Evolutionary conservation across 1,140 invertebrate species (phyloP).

Genomic region (Brachionus sp.): DNA sequence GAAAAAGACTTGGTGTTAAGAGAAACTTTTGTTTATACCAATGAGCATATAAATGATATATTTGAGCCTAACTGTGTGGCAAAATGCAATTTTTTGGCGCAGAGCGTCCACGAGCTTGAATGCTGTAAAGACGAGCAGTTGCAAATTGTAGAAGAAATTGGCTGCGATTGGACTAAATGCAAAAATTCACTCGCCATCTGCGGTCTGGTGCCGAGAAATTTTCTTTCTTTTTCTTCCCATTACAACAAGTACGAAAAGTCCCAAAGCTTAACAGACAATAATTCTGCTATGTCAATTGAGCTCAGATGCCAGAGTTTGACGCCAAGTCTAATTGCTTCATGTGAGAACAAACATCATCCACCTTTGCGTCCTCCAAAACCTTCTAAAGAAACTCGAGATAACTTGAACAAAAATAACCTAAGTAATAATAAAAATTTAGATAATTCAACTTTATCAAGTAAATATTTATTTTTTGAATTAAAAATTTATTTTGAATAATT

Average conservation of each 20-base stretch:
- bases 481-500: not conserved
- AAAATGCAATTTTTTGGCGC: not conserved
- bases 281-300: not conserved
- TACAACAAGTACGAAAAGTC: not conserved
- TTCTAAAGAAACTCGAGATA: not conserved
- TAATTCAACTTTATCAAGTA: not conserved
- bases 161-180: not conserved
- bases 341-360: not conserved
- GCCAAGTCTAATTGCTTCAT: not conserved
- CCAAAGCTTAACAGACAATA: not conserved
- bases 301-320: not conserved
- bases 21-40: not conserved
- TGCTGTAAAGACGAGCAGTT: not conserved
- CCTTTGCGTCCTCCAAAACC: not conserved
- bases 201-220: not conserved
- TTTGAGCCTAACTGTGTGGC: not conserved
- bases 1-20: not conserved
- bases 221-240: not conserved
- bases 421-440: constrained; percentile 1
- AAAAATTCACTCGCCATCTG: not conserved
- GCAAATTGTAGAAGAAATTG: not conserved
- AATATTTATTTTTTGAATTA: constrained; percentile 11
- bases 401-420: not conserved
- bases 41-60: not conserved
- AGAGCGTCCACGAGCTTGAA: not conserved